phyloP scores from a whole-genome alignment of 2,797 vertebrate species.

The Sarcophilus harrisii region DNA sequence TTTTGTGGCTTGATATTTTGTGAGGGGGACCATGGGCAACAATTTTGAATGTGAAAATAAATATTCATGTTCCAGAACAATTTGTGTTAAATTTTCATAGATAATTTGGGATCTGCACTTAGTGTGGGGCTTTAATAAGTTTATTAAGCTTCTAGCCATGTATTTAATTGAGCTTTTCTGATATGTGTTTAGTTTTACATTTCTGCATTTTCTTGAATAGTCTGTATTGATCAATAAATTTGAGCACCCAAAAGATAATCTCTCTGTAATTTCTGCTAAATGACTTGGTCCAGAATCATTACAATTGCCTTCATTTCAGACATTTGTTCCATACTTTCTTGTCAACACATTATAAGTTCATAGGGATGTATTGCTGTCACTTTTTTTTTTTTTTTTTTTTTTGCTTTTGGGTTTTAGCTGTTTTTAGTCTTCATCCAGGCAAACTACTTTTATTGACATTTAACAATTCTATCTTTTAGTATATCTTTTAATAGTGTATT shows the following conservation, averaged over 20 bases:
- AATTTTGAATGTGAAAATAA: background rate
- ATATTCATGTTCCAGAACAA: background rate
- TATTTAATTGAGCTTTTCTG: background rate
- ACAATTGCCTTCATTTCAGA: background rate
- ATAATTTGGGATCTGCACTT: background rate
- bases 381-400: background rate
- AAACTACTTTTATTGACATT: background rate
- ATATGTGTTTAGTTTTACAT: background rate
- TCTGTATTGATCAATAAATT: background rate
- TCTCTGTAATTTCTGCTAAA: background rate
- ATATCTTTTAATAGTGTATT: too few relatives aligned
- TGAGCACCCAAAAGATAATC: background rate
- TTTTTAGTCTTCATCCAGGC: background rate
- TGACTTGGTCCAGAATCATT: background rate
- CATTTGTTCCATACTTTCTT: background rate
- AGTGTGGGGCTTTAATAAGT: background rate
- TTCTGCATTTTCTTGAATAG: background rate
- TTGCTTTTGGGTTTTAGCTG: background rate
- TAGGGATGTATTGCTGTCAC: background rate
- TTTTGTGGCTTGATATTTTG: background rate
- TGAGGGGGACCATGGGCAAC: background rate
- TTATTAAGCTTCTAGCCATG: background rate
- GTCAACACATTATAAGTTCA: background rate
- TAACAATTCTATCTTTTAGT: background rate
- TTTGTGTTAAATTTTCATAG: background rate